These are phyloP conservation scores for Tapirus terrestris DNA, from an alignment of 2,113 vertebrate genomes.

Conservation along the genomic window DNA sequence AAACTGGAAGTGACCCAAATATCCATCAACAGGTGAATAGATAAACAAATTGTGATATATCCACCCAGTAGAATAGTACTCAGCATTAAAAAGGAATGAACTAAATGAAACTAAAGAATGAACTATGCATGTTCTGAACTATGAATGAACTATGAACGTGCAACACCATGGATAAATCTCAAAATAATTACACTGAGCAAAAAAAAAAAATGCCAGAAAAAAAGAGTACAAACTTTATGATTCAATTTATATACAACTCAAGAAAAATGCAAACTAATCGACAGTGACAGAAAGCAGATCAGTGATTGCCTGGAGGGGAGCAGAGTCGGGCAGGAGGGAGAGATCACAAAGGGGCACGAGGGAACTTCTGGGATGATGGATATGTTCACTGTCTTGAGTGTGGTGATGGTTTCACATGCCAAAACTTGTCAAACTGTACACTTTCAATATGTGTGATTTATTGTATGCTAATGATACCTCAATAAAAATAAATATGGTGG, in stretches of 20 bases:
- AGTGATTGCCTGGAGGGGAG: background rate
- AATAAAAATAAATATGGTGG: background rate
- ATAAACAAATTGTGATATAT: background rate
- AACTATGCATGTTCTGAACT: no score
- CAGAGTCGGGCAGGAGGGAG: background rate
- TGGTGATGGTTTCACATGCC: background rate
- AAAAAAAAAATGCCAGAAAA: background rate
- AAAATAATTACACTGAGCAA: constrained; percentile 8
- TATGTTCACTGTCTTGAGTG: background rate
- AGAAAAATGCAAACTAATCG: constrained; percentile 9
- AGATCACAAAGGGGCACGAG: background rate
- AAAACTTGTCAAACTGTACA: background rate
- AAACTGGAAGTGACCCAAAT: background rate
- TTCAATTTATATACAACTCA: background rate
- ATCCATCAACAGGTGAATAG: background rate
- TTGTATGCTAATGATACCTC: background rate
- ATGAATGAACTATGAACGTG: background rate
- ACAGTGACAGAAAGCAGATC: constrained; percentile 24
- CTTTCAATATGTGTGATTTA: background rate
- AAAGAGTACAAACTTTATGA: background rate
- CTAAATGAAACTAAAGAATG: no score
- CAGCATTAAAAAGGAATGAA: constrained; percentile 29
- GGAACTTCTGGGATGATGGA: background rate
- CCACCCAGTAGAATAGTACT: background rate
- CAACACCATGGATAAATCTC: background rate